A percentile compares a stretch with the other conserved stretches of the same genome.
phyloP scores from a whole-genome alignment of 2,888 invertebrate species.

The Ypsolopha sequella region DNA sequence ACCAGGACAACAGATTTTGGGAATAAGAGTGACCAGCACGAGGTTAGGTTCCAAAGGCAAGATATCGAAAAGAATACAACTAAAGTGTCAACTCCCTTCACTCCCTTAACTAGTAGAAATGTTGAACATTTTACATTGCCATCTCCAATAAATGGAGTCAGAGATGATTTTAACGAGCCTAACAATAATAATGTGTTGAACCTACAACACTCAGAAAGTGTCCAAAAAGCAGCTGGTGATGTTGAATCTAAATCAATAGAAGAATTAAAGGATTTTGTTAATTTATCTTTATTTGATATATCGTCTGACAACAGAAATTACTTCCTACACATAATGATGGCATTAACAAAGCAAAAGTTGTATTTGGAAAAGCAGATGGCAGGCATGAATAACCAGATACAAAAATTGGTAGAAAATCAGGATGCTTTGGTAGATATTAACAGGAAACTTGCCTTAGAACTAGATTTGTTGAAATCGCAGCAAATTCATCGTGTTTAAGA shows the following conservation, averaged over 20 bases:
- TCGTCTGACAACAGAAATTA: slow-evolving; percentile 54
- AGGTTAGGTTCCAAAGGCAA: slow-evolving; percentile 28
- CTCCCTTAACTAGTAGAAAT: slow-evolving; percentile 36
- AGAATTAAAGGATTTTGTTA: slow-evolving; percentile 56
- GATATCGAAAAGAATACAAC: slow-evolving; percentile 46
- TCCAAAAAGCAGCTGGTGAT: slow-evolving; percentile 13
- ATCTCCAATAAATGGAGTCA: slow-evolving; percentile 33
- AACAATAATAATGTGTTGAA: slow-evolving; percentile 18
- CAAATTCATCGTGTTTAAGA: slow-evolving; percentile 11
- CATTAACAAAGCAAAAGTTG: slow-evolving; percentile 56
- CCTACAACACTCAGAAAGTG: slow-evolving; percentile 18
- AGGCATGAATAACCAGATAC: slow-evolving; percentile 40
- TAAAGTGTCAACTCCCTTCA: slow-evolving; percentile 56
- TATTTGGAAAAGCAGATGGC: slow-evolving; percentile 53
- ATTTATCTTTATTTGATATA: slow-evolving; percentile 43
- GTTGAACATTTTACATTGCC: slow-evolving; percentile 35
- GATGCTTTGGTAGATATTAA: slow-evolving; percentile 59
- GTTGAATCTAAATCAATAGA: slow-evolving; percentile 33
- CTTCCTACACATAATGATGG: slow-evolving; percentile 61
- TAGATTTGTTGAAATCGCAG: slow-evolving; percentile 50
- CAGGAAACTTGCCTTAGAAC: slow-evolving; percentile 54
- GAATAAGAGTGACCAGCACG: slow-evolving; percentile 36
- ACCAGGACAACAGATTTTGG: slow-evolving; percentile 36
- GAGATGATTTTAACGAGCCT: slow-evolving; percentile 29
- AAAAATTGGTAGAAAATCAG: slow-evolving; percentile 42